phyloP scores from a whole-genome alignment of 2,888 invertebrate genomes.

The Dasypogon diadema region DNA sequence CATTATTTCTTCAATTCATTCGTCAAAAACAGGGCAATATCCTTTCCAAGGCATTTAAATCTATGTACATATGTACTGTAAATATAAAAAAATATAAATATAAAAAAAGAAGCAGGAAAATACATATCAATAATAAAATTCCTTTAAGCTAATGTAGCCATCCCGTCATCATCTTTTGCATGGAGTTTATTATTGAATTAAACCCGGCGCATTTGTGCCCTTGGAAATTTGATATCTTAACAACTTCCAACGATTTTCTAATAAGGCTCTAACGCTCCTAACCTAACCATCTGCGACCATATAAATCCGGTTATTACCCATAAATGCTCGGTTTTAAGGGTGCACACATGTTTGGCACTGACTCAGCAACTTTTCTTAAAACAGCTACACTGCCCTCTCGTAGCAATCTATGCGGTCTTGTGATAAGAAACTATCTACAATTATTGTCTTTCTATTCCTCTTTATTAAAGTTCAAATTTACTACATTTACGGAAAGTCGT shows the following conservation, averaged over 20 bases:
- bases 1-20: too few species aligned
- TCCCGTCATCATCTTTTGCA: slow-evolving; percentile 11
- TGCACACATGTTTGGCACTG: slow-evolving; percentile 28
- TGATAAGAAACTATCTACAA: slow-evolving; percentile 7
- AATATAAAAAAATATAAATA: too few species aligned
- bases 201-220: neutral
- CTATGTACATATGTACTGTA: too few species aligned
- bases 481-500: too few species aligned
- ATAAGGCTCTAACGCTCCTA: neutral
- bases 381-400: neutral
- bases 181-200: slow-evolving; percentile 11
- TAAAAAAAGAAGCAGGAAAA: too few species aligned
- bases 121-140: neutral
- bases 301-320: slow-evolving; percentile 40
- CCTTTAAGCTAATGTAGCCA: slow-evolving; percentile 9
- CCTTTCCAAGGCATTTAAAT: too few species aligned
- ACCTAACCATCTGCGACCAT: slow-evolving; percentile 1
- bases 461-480: too few species aligned
- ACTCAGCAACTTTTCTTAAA: slow-evolving; percentile 23
- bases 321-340: slow-evolving; percentile 25
- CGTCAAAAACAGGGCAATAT: too few species aligned
- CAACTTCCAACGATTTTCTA: slow-evolving; percentile 37
- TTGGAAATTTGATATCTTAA: slow-evolving; percentile 31
- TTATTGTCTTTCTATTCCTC: too few species aligned
- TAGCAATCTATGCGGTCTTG: neutral